A percentile compares a stretch with the other conserved stretches of the same genome.
Evolutionary conservation across 2,888 invertebrate species (phyloP).

Genomic region (Taenaris catops): DNA sequence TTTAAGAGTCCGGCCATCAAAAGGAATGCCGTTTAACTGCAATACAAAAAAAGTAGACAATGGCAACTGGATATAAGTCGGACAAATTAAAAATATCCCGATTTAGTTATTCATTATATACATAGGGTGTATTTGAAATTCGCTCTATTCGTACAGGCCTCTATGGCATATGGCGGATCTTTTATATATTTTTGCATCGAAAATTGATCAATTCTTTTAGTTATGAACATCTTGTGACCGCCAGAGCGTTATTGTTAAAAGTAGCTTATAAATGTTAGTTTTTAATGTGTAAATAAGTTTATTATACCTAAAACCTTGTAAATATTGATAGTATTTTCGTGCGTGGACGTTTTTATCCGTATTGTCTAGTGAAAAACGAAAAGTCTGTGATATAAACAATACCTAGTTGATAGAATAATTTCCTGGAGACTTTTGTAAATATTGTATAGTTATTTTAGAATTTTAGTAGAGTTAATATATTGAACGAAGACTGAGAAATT

Average conservation of each 20-base stretch:
- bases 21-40: constrained; percentile 43
- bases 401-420: constrained; percentile 75
- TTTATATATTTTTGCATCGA: constrained; percentile 80
- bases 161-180: constrained; percentile 81
- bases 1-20: constrained; percentile 24
- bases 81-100: constrained; percentile 34
- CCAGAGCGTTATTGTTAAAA: constrained; percentile 75
- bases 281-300: constrained; percentile 78
- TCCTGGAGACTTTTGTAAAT: constrained; percentile 75
- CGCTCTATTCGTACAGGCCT: constrained; percentile 56
- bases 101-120: constrained; percentile 15
- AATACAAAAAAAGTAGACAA: constrained; percentile 44
- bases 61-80: constrained; percentile 65
- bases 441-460: constrained; percentile 74
- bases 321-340: constrained; percentile 77
- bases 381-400: constrained; percentile 82
- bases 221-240: constrained; percentile 78
- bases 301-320: constrained; percentile 74
- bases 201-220: constrained; percentile 80
- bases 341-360: constrained; percentile 80
- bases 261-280: constrained; percentile 76
- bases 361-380: constrained; percentile 79
- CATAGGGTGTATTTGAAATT: constrained; percentile 29
- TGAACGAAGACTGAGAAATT: constrained; percentile 74
- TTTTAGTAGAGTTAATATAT: constrained; percentile 72